A percentile compares a stretch with the other conserved stretches of the same genome.
phyloP scores from a whole-genome alignment of 1,140 invertebrate genomes.

The Eufriesea mexicana region DNA sequence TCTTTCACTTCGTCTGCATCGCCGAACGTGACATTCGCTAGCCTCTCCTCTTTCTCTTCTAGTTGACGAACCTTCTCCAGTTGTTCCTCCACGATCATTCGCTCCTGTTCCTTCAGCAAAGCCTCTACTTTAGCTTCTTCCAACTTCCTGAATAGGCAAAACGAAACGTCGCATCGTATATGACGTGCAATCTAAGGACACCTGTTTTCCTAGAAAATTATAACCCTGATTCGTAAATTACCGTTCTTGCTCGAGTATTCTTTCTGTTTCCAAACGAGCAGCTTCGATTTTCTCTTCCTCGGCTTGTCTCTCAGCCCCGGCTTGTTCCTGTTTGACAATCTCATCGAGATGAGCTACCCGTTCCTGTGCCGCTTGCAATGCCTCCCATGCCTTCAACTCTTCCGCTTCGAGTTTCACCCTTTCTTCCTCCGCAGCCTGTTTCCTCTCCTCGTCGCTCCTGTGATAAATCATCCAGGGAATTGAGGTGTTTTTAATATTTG shows the following conservation, averaged over 20 bases:
- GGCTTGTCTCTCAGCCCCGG: conserved; percentile 72
- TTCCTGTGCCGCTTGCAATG: conserved; percentile 71
- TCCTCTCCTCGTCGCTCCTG: conserved; percentile 73
- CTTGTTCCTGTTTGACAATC: conserved; percentile 77
- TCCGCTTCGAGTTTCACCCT: conserved; percentile 72
- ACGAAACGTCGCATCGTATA: background rate
- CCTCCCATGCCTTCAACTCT: conserved; percentile 73
- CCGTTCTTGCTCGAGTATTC: conserved; percentile 70
- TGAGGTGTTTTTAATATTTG: background rate
- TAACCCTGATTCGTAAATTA: conserved; percentile 21
- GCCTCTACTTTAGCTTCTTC: conserved; percentile 67
- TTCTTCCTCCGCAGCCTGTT: conserved; percentile 73
- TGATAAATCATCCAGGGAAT: background rate
- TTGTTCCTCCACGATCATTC: conserved; percentile 64
- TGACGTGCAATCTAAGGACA: background rate
- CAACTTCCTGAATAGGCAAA: conserved; percentile 62
- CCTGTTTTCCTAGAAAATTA: background rate
- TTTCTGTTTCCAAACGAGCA: conserved; percentile 69
- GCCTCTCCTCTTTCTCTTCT: conserved; percentile 75
- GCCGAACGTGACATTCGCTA: conserved; percentile 49
- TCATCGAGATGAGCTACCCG: conserved; percentile 70
- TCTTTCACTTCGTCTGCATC: conserved; percentile 48
- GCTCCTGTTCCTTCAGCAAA: conserved; percentile 69
- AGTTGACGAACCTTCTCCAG: conserved; percentile 68
- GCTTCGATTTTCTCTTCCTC: conserved; percentile 74